phyloP scores from a whole-genome alignment of 2,888 invertebrate species.

The Serrognathus titanus region DNA sequence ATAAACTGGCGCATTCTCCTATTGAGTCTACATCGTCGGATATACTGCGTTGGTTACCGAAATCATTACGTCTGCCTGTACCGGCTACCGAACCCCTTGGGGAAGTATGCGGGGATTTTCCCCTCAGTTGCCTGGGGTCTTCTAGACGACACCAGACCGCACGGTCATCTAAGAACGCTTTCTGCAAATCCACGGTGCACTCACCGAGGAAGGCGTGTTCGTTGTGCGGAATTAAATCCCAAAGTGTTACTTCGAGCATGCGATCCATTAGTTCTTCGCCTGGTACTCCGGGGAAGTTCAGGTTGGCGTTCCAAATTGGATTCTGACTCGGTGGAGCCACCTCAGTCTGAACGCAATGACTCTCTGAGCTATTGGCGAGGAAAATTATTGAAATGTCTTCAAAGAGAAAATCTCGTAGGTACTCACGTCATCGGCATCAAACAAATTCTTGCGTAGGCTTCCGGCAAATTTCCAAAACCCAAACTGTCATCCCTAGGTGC shows the following conservation, averaged over 20 bases:
- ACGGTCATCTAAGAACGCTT: conserved; percentile 82
- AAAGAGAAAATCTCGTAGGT: background rate
- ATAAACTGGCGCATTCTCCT: conserved; percentile 69
- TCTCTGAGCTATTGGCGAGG: conserved; percentile 59
- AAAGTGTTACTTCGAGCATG: conserved; percentile 80
- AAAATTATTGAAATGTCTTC: no score
- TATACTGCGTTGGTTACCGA: conserved; percentile 71
- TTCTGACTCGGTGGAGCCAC: conserved; percentile 83
- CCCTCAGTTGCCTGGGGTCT: conserved; percentile 69
- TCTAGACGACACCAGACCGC: conserved; percentile 89
- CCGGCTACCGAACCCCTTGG: conserved; percentile 75
- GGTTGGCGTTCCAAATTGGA: conserved; percentile 90
- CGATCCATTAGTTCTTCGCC: conserved; percentile 77
- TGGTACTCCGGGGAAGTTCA: conserved; percentile 76
- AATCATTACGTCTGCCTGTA: conserved; percentile 64
- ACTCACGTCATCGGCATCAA: conserved; percentile 76
- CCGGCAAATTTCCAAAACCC: conserved; percentile 74
- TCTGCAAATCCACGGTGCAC: conserved; percentile 75
- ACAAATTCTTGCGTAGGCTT: conserved; percentile 80
- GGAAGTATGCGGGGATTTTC: conserved; percentile 72
- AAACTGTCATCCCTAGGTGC: conserved; percentile 73
- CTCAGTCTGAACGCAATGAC: conserved; percentile 75
- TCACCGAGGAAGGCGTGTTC: conserved; percentile 80
- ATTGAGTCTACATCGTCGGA: conserved; percentile 74
- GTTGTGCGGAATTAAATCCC: conserved; percentile 81